Evolutionary conservation across 2,113 vertebrate genomes (phyloP).

Genomic region (Melanerpes aurifrons): DNA sequence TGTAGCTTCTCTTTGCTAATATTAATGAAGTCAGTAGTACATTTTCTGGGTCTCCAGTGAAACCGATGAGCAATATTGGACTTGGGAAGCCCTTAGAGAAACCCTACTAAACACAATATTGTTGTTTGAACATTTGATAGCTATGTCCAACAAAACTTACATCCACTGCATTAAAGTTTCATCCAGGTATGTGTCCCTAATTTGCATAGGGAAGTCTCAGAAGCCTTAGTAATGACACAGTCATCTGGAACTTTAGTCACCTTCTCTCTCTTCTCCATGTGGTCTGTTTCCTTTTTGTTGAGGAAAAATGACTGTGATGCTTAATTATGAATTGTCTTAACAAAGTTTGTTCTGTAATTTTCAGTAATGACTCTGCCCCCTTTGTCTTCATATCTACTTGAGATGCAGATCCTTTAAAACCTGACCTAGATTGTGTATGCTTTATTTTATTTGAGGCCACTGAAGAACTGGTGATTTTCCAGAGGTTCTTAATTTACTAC

Average conservation of each 20-base stretch:
- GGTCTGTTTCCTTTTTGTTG: neutral
- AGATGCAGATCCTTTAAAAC: neutral
- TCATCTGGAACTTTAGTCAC: neutral
- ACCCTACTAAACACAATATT: neutral
- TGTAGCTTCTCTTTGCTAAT: neutral
- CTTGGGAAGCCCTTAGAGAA: neutral
- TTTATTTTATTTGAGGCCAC: neutral
- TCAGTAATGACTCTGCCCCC: neutral
- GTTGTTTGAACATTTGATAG: neutral
- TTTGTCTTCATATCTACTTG: neutral
- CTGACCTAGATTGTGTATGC: neutral
- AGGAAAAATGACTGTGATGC: neutral
- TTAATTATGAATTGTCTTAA: neutral
- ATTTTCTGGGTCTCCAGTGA: neutral
- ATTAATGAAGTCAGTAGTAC: neutral
- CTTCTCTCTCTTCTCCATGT: neutral
- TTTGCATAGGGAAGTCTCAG: neutral
- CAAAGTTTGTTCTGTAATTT: neutral
- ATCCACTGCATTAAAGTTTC: neutral
- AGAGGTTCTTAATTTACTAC: neutral
- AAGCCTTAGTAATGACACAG: neutral
- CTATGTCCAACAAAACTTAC: neutral
- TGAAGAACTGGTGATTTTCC: neutral
- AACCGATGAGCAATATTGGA: neutral
- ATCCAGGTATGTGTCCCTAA: neutral